Conservation (phyloP, 2,888 invertebrate genomes). For the Sialis lutaria region DNA sequence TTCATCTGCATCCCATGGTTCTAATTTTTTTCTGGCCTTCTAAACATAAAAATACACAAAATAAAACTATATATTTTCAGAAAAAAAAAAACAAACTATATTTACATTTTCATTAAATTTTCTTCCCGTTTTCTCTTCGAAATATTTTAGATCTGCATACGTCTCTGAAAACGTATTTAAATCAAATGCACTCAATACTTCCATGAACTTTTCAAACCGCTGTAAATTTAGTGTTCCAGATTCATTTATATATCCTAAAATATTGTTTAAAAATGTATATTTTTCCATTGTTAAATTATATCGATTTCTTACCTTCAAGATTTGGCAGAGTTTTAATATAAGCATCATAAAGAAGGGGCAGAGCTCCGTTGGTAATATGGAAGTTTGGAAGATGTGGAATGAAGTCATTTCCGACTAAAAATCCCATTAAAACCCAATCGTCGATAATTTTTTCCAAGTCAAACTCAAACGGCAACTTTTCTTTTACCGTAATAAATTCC, state of each 20-base stretch:
- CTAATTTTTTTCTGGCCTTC: neutral
- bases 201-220: slow-evolving; percentile 75
- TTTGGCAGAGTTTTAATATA: slow-evolving; percentile 77
- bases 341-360: slow-evolving; percentile 70
- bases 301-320: slow-evolving; percentile 49
- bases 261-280: no score
- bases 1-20: slow-evolving; percentile 23
- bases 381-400: slow-evolving; percentile 90
- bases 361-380: slow-evolving; percentile 80
- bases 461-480: slow-evolving; percentile 51
- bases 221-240: slow-evolving; percentile 63
- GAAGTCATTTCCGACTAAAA: slow-evolving; percentile 95
- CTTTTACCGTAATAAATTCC: slow-evolving; percentile 64
- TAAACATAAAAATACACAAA: slow-evolving; percentile 6
- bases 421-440: slow-evolving; percentile 97
- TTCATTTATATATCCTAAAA: slow-evolving; percentile 81
- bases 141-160: slow-evolving; percentile 67
- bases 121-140: slow-evolving; percentile 61
- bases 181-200: slow-evolving; percentile 54
- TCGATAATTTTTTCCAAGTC: slow-evolving; percentile 87
- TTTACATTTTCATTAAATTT: slow-evolving; percentile 27
- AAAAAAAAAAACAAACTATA: slow-evolving; percentile 9
- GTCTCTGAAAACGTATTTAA: slow-evolving; percentile 57
- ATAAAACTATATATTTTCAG: neutral
- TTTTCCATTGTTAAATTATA: no score